Evolutionary conservation across 1,140 invertebrate species (phyloP).

Genomic region (Scylla paramamosain): DNA sequence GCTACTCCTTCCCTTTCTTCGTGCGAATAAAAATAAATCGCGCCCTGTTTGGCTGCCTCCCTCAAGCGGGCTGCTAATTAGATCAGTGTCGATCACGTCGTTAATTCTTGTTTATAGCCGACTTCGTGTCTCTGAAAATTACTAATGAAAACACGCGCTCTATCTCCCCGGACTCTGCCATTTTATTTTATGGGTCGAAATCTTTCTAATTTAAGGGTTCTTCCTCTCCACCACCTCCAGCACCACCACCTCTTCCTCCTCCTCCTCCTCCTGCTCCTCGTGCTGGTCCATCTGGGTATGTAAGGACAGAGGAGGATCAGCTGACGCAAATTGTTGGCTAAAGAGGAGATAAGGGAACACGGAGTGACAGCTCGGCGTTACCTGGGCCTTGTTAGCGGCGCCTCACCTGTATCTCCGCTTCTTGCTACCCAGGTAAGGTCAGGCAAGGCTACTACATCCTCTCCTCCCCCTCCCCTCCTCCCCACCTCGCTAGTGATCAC

Average conservation of each 20-base stretch:
- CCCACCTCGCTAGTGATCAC: neutral
- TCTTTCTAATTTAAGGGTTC: neutral
- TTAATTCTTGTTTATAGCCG: conserved; percentile 6
- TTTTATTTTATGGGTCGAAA: conserved; percentile 6
- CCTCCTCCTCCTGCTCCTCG: neutral
- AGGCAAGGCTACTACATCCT: neutral
- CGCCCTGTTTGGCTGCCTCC: conserved; percentile 16
- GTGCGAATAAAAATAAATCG: neutral
- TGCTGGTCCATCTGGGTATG: neutral
- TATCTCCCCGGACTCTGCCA: neutral
- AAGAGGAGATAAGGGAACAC: neutral
- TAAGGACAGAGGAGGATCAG: neutral
- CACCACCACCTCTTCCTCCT: neutral
- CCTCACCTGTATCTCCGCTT: conserved; percentile 1
- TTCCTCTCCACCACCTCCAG: neutral
- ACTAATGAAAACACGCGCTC: neutral
- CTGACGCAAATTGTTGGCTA: conserved; percentile 13
- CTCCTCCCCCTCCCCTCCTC: neutral
- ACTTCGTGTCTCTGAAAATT: conserved; percentile 23
- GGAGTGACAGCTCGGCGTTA: conserved; percentile 2
- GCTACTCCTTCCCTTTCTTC: neutral
- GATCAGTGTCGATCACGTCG: conserved; percentile 1
- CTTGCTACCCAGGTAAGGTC: conserved; percentile 18
- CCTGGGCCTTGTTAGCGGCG: neutral
- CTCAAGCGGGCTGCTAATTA: neutral